These are phyloP conservation scores for Ceyx erithaca DNA, from an alignment of 2,797 vertebrate genomes.

Conservation along the genomic window DNA sequence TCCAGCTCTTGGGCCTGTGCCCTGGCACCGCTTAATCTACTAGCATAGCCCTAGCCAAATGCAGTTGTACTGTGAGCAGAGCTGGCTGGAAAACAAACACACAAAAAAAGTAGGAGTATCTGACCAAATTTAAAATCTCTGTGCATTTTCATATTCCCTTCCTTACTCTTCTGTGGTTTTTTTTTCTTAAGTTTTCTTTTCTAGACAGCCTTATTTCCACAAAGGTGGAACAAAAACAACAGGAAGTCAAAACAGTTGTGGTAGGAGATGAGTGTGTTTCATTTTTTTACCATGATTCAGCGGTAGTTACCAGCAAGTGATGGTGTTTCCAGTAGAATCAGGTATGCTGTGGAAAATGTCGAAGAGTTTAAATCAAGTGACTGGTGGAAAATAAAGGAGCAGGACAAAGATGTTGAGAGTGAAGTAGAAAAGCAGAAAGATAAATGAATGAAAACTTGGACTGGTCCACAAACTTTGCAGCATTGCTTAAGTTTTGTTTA, in stretches of 20 bases:
- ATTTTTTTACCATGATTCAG: background rate
- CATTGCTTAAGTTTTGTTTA: background rate
- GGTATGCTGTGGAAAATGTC: background rate
- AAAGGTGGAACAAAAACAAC: background rate
- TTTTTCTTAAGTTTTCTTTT: background rate
- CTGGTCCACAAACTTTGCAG: background rate
- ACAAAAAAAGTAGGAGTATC: background rate
- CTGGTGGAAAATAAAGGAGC: background rate
- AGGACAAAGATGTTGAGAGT: background rate
- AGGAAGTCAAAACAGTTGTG: background rate
- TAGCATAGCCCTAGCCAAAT: background rate
- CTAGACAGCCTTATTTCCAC: background rate
- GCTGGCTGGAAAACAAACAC: slow-evolving; percentile 15
- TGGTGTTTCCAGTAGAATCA: background rate
- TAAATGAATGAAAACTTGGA: background rate
- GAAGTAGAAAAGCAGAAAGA: background rate
- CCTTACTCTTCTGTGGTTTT: background rate
- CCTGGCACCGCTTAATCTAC: slow-evolving; percentile 24
- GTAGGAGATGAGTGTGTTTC: accelerated
- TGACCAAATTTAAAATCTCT: slow-evolving; percentile 13
- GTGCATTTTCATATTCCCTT: background rate
- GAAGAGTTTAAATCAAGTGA: background rate
- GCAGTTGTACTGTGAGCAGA: slow-evolving; percentile 25
- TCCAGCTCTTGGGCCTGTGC: slow-evolving; percentile 56
- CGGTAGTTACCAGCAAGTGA: background rate